phyloP scores from a whole-genome alignment of 92 coral and sea anemone species.

The Ricordea florida region DNA sequence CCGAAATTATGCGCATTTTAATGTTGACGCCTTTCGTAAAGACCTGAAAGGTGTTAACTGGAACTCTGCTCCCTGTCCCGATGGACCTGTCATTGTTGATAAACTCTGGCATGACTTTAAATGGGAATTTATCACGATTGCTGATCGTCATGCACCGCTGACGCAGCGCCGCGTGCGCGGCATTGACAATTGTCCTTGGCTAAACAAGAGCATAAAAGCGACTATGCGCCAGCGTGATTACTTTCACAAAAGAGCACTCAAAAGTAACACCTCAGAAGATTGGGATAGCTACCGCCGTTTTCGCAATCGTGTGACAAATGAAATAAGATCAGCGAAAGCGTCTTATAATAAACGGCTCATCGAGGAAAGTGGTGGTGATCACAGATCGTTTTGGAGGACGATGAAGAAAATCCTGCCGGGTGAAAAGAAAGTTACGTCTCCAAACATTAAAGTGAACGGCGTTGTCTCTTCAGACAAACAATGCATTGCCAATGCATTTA shows the following conservation, averaged over 20 bases:
- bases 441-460: constrained; percentile 15
- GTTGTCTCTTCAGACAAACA: constrained; percentile 22
- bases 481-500: constrained; percentile 42
- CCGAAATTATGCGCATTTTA: constrained; percentile 54
- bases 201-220: constrained; percentile 11
- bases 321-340: too few relatives aligned
- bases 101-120: constrained; percentile 34
- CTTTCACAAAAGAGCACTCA: constrained; percentile 26
- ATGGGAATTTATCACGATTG: constrained; percentile 38
- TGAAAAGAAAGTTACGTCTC: too few relatives aligned
- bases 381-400: too few relatives aligned
- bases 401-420: too few relatives aligned
- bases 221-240: constrained; percentile 41
- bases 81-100: constrained; percentile 37
- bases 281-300: too few relatives aligned
- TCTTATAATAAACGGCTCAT: too few relatives aligned
- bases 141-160: constrained; percentile 59
- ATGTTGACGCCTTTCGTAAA: constrained; percentile 25
- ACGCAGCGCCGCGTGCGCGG: constrained; percentile 54
- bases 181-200: constrained; percentile 11
- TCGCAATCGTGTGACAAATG: too few relatives aligned
- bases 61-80: constrained; percentile 28
- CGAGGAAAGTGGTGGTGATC: too few relatives aligned
- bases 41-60: constrained; percentile 49
- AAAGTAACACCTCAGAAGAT: too few relatives aligned